Conservation (phyloP, 92 coral and sea anemone species). For the Paragorgia papillata region DNA sequence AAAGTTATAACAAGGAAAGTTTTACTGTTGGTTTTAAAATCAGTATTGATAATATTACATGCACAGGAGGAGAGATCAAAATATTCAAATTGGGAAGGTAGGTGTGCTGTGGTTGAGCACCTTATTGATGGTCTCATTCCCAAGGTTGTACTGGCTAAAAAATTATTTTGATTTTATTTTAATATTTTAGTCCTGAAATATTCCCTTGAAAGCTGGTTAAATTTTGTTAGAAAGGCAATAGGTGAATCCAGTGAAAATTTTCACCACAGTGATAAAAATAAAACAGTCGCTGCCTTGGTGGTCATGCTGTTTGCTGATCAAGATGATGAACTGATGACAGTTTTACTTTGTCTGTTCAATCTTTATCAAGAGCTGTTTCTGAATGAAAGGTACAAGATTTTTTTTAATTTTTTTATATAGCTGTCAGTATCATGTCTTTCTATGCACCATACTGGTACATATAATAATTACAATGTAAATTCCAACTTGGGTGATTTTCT, state of each 20-base stretch:
- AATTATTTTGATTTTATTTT: no score
- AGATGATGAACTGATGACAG: constrained; percentile 83
- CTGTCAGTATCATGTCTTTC: no score
- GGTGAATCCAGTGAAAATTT: not conserved
- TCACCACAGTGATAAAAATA: not conserved
- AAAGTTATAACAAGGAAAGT: constrained; percentile 35
- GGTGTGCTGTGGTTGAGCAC: not conserved
- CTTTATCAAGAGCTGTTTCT: constrained; percentile 44
- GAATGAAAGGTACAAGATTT: constrained; percentile 15
- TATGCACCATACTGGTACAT: no score
- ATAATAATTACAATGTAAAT: no score
- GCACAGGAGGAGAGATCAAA: not conserved
- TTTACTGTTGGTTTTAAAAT: constrained; percentile 38
- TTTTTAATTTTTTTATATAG: not conserved
- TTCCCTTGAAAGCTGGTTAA: constrained; percentile 26
- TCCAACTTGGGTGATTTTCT: no score
- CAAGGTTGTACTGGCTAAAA: no score
- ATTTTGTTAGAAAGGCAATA: not conserved
- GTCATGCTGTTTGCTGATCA: constrained; percentile 78
- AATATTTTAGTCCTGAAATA: constrained; percentile 13
- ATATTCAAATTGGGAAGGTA: not conserved
- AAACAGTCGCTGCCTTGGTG: constrained; percentile 30
- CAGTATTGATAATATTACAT: constrained; percentile 8
- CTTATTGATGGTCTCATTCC: no score
- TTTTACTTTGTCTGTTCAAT: constrained; percentile 62